Conservation (phyloP, 2,797 vertebrate genomes). For the Eleutherodactylus coqui region DNA sequence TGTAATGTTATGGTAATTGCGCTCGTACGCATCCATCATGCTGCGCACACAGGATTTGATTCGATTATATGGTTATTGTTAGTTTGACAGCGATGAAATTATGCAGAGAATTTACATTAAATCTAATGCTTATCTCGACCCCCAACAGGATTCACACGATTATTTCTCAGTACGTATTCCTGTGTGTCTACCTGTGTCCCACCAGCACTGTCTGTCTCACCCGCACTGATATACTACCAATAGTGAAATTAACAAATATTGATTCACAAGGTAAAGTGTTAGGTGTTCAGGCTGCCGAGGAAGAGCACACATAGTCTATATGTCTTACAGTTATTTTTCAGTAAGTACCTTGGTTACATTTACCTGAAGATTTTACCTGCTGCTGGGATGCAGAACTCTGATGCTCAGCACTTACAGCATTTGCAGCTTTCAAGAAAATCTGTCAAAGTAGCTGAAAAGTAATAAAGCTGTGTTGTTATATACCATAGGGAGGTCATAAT, state of each 20-base stretch:
- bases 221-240: background rate
- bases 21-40: constrained; percentile 22
- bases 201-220: background rate
- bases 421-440: background rate
- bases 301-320: background rate
- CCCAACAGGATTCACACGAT: background rate
- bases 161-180: constrained; percentile 37
- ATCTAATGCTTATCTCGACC: background rate
- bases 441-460: background rate
- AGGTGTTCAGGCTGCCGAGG: background rate
- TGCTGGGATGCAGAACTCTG: background rate
- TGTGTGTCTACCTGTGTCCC: background rate
- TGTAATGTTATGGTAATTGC: constrained; percentile 28
- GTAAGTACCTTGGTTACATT: background rate
- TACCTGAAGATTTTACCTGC: background rate
- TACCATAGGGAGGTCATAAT: background rate
- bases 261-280: background rate
- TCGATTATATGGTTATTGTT: constrained; percentile 43
- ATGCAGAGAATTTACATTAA: constrained; percentile 38
- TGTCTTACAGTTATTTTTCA: background rate
- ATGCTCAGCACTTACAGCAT: background rate
- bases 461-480: background rate
- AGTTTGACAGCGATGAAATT: constrained; percentile 14
- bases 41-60: background rate
- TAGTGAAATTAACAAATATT: constrained; percentile 20